Percentiles rank a stretch among this genome's conserved stretches.
Evolutionary conservation across 2,888 invertebrate species (phyloP).

Genomic region (Drosophila heteroneura): DNA sequence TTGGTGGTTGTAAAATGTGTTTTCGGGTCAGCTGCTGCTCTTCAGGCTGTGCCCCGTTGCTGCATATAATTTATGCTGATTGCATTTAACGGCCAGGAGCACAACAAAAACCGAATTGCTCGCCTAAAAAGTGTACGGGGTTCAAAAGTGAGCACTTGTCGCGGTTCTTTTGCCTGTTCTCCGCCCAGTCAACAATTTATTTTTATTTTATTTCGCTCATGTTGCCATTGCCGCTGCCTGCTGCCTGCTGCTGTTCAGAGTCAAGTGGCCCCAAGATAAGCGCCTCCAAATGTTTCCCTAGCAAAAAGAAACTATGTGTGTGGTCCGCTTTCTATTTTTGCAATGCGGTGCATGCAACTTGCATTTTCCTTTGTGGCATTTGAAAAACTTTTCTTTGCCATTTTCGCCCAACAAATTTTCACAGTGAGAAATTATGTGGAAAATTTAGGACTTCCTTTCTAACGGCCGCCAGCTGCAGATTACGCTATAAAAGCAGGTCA

Average conservation of each 20-base stretch:
- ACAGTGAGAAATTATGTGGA: constrained; percentile 42
- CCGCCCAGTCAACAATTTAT: constrained; percentile 62
- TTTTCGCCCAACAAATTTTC: constrained; percentile 35
- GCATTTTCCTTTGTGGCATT: constrained; percentile 50
- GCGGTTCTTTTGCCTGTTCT: constrained; percentile 48
- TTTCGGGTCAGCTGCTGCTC: constrained; percentile 80
- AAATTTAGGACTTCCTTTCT: constrained; percentile 47
- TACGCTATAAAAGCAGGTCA: constrained; percentile 37
- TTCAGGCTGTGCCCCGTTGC: constrained; percentile 23
- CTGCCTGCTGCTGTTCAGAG: constrained; percentile 46
- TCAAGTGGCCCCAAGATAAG: constrained; percentile 78
- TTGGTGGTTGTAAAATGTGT: constrained; percentile 76
- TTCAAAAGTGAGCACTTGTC: constrained; percentile 69
- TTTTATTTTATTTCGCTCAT: constrained; percentile 72
- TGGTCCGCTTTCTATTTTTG: constrained; percentile 52
- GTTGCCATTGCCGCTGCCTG: constrained; percentile 41
- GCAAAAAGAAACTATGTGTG: constrained; percentile 38
- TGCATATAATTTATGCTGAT: constrained; percentile 82
- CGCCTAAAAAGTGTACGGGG: constrained; percentile 49
- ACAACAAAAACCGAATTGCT: constrained; percentile 27
- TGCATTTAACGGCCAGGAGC: constrained; percentile 70
- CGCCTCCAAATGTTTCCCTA: constrained; percentile 66
- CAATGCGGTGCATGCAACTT: constrained; percentile 57
- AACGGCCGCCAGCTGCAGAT: constrained; percentile 20
- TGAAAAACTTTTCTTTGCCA: constrained; percentile 48